Percentiles rank a stretch among this genome's conserved stretches.
These are phyloP conservation scores for Chlamydotis undulata DNA, from an alignment of 2,113 vertebrate species.

Conservation along the genomic window DNA sequence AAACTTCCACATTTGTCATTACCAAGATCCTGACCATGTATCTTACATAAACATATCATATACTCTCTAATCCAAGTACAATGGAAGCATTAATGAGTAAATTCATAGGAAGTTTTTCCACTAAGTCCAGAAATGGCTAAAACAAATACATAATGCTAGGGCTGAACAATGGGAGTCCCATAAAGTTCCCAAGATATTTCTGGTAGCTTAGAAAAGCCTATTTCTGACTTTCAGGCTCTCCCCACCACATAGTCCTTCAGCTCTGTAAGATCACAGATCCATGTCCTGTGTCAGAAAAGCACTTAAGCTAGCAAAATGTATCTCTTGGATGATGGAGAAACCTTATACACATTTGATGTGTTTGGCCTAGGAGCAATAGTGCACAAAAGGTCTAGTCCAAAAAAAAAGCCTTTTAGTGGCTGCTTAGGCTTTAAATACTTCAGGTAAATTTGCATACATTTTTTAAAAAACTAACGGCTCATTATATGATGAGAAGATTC, in stretches of 20 bases:
- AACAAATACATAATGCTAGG: not conserved
- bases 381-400: not conserved
- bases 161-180: not conserved
- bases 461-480: not conserved
- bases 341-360: not conserved
- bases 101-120: not conserved
- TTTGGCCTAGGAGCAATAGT: not conserved
- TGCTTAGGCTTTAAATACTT: not conserved
- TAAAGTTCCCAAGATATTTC: not conserved
- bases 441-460: not conserved
- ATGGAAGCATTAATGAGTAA: not conserved
- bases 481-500: not conserved
- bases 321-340: not conserved
- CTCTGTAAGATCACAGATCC: not conserved
- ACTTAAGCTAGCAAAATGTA: not conserved
- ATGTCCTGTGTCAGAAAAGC: not conserved
- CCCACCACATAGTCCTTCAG: not conserved
- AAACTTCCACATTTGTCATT: not conserved
- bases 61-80: not conserved
- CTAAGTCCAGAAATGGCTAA: not conserved
- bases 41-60: not conserved
- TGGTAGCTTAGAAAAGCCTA: not conserved
- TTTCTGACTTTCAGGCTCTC: not conserved
- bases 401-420: not conserved
- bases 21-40: not conserved